Conservation (phyloP, 1,140 invertebrate genomes). For the Scaptomyza hsui region DNA sequence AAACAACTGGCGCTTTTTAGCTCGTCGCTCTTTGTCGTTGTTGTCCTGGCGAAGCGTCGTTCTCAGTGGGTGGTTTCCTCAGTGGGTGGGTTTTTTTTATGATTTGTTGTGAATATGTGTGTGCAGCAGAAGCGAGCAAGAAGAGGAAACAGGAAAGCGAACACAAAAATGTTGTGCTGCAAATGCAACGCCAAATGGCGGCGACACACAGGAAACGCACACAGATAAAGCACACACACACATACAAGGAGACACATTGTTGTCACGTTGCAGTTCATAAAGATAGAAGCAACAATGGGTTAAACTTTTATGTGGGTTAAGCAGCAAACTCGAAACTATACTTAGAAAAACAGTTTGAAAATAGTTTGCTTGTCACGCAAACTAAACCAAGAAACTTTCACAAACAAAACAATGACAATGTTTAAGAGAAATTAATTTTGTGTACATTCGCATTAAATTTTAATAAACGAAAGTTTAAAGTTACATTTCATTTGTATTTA, state of each 20-base stretch:
- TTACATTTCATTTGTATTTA: too few relatives aligned
- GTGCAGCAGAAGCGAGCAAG: slow-evolving; percentile 34
- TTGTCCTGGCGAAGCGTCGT: slow-evolving; percentile 40
- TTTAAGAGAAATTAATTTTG: not conserved
- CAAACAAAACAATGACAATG: not conserved
- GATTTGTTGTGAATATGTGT: slow-evolving; percentile 78
- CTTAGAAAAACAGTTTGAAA: not conserved
- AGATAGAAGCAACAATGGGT: slow-evolving; percentile 39
- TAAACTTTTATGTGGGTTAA: slow-evolving; percentile 31
- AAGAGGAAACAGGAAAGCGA: slow-evolving; percentile 75
- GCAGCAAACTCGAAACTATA: slow-evolving; percentile 8
- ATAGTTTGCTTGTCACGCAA: not conserved
- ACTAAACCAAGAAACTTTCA: not conserved
- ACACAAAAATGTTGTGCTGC: slow-evolving; percentile 37
- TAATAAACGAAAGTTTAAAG: too few relatives aligned
- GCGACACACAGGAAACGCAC: slow-evolving; percentile 45
- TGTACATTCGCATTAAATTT: too few relatives aligned
- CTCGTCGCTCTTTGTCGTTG: slow-evolving; percentile 26
- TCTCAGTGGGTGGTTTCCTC: slow-evolving; percentile 5
- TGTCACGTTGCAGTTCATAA: slow-evolving; percentile 20
- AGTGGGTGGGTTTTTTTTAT: slow-evolving; percentile 67
- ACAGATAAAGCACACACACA: slow-evolving; percentile 7
- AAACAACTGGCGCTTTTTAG: slow-evolving; percentile 68
- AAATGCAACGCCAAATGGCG: slow-evolving; percentile 66
- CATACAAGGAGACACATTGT: slow-evolving; percentile 19